Conservation (phyloP, 2,797 vertebrate species). For the Lutra lutra region DNA sequence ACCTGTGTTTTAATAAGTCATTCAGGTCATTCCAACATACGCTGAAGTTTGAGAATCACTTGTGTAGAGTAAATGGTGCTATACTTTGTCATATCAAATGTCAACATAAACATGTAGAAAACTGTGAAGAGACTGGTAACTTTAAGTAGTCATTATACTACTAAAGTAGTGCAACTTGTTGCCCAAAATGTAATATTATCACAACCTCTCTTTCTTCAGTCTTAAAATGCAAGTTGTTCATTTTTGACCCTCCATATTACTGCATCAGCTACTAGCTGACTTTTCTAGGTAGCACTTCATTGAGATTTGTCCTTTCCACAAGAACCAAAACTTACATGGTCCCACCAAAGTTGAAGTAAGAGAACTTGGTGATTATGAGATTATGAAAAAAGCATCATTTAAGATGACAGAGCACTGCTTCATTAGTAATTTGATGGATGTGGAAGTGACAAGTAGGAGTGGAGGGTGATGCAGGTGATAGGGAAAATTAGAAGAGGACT, state of each 20-base stretch:
- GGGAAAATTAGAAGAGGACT: not conserved
- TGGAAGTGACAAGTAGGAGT: not conserved
- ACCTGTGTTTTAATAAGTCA: not conserved
- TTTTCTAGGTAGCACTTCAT: not conserved
- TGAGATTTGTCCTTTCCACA: not conserved
- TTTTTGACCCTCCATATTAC: not conserved
- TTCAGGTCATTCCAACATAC: not conserved
- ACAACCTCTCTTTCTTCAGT: not conserved
- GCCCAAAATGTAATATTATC: not conserved
- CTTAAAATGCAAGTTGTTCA: constrained; percentile 2
- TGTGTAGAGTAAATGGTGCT: not conserved
- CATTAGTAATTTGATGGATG: not conserved
- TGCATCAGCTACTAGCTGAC: not conserved
- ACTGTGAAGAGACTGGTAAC: not conserved
- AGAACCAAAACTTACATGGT: not conserved
- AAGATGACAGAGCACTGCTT: not conserved
- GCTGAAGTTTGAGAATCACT: not conserved
- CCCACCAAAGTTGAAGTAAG: not conserved
- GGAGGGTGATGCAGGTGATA: not conserved
- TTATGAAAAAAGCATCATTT: not conserved
- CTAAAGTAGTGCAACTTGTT: not conserved
- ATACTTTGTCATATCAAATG: not conserved
- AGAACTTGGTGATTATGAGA: not conserved
- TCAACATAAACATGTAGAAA: not conserved
- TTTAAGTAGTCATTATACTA: not conserved